Evolutionary conservation across 35 echinoderm and acorn worm genomes (phyloP).

Genomic region (Strongylocentrotus purpuratus): DNA sequence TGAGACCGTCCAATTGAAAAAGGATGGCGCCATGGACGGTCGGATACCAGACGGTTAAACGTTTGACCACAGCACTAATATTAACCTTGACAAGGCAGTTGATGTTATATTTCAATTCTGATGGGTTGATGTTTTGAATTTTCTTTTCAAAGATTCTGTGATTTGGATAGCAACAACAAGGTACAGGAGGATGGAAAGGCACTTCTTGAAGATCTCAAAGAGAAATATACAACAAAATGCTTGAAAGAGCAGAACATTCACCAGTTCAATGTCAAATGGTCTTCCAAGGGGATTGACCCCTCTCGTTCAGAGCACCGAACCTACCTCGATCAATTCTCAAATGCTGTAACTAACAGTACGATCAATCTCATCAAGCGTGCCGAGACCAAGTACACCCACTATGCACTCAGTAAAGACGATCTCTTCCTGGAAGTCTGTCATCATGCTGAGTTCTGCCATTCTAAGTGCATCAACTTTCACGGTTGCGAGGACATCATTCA

Average conservation of each 20-base stretch:
- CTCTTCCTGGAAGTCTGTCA: conserved; percentile 75
- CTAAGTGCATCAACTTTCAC: conserved; percentile 79
- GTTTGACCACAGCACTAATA: no score
- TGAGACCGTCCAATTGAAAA: no score
- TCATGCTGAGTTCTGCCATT: conserved; percentile 89
- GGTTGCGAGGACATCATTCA: conserved; percentile 82
- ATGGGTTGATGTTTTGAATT: not conserved
- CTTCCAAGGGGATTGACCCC: conserved; percentile 65
- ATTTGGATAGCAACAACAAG: conserved; percentile 51
- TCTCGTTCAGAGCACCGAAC: conserved; percentile 51
- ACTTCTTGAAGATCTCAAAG: conserved; percentile 72
- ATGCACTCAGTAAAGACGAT: conserved; percentile 59
- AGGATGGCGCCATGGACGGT: no score
- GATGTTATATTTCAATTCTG: not conserved
- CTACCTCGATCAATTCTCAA: conserved; percentile 72
- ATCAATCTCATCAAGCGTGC: conserved; percentile 68
- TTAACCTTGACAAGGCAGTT: not conserved
- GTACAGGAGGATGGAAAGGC: conserved; percentile 62
- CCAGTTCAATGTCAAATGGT: conserved; percentile 72
- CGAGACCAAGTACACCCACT: conserved; percentile 42
- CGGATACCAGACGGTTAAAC: no score
- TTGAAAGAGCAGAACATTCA: conserved; percentile 71
- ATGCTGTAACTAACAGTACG: conserved; percentile 64
- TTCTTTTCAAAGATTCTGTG: conserved; percentile 60
- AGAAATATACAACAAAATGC: conserved; percentile 63